Conservation (phyloP, 2,113 vertebrate genomes). For the Leuciscus idus region DNA sequence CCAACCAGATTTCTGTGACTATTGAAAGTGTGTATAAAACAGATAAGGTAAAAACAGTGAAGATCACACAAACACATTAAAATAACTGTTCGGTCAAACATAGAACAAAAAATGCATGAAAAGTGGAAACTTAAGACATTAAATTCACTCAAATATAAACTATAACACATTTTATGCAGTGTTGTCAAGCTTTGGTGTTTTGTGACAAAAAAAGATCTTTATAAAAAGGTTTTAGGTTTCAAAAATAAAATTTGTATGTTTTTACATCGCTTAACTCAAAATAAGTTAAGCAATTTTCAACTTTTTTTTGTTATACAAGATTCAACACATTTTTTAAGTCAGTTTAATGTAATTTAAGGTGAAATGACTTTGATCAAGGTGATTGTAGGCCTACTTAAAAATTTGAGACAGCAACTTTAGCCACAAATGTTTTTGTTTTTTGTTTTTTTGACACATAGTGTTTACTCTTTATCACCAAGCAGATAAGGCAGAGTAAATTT, state of each 20-base stretch:
- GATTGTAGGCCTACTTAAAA: too few relatives aligned
- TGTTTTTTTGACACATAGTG: too few relatives aligned
- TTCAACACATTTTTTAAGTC: too few relatives aligned
- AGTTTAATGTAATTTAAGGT: too few relatives aligned
- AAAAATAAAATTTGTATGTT: neutral
- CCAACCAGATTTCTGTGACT: neutral
- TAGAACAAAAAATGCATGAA: neutral
- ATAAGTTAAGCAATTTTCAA: too few relatives aligned
- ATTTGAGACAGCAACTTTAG: too few relatives aligned
- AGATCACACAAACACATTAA: neutral
- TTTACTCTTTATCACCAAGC: slow-evolving; percentile 25
- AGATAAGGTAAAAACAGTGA: neutral
- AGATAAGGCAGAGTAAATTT: slow-evolving; percentile 43
- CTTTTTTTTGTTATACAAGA: too few relatives aligned
- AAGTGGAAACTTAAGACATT: neutral
- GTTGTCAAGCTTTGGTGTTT: neutral
- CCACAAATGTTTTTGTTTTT: too few relatives aligned
- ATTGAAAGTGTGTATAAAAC: neutral
- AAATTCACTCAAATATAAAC: neutral
- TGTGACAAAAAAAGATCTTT: neutral
- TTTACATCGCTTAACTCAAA: too few relatives aligned
- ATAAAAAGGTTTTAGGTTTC: neutral
- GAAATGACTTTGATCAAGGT: too few relatives aligned
- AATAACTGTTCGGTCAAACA: neutral
- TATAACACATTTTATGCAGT: neutral